Percentiles rank a stretch among this genome's conserved stretches.
Evolutionary conservation across 2,113 vertebrate species (phyloP).

Genomic region (Tachysurus fulvidraco): DNA sequence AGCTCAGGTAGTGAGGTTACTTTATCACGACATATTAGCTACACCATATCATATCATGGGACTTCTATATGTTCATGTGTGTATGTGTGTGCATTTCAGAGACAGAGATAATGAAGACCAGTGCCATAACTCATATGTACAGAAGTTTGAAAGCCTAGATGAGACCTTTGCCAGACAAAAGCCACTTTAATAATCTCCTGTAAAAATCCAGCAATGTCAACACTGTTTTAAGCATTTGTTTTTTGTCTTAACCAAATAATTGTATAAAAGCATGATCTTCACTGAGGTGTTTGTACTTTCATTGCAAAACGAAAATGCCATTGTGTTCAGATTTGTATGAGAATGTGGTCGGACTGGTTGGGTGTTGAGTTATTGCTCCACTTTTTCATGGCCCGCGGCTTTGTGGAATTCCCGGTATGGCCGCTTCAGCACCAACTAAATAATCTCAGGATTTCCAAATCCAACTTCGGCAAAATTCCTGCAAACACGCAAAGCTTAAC

Average conservation of each 20-base stretch:
- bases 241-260: background rate
- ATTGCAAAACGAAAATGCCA: background rate
- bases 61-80: background rate
- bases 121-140: background rate
- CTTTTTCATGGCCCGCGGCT: constrained; percentile 2
- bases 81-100: constrained; percentile 20
- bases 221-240: background rate
- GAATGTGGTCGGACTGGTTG: constrained; percentile 41
- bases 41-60: background rate
- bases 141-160: background rate
- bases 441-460: background rate
- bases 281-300: background rate
- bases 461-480: background rate
- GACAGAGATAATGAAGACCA: background rate
- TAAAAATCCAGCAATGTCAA: background rate
- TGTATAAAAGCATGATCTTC: background rate
- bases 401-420: constrained; percentile 30
- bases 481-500: background rate
- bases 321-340: constrained; percentile 5
- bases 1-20: constrained; percentile 37
- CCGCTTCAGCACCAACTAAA: background rate
- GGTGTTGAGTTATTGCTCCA: constrained; percentile 19
- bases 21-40: background rate
- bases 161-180: background rate
- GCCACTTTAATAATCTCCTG: background rate